A percentile compares a stretch with the other conserved stretches of the same genome.
Evolutionary conservation across 1,140 invertebrate species (phyloP).

Genomic region (Colletes gigas): DNA sequence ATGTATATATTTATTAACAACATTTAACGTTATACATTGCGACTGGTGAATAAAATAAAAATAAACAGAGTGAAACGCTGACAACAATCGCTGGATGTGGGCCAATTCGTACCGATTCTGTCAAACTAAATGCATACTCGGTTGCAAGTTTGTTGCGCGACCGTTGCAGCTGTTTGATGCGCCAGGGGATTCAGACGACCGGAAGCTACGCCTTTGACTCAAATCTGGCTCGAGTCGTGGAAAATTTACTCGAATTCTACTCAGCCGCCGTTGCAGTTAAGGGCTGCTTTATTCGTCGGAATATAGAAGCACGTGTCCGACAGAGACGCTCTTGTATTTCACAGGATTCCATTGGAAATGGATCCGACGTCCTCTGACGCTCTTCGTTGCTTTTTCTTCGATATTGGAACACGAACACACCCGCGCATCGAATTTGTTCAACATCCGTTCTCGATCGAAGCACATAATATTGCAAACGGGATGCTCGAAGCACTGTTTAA

Average conservation of each 20-base stretch:
- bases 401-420: not conserved
- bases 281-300: not conserved
- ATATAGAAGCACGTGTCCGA: not conserved
- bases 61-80: not conserved
- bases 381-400: not conserved
- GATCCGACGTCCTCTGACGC: not conserved
- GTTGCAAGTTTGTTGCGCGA: conserved; percentile 12
- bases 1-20: too few species aligned
- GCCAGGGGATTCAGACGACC: not conserved
- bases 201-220: conserved; percentile 44
- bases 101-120: conserved; percentile 27
- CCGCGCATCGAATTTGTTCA: not conserved
- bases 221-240: conserved; percentile 37
- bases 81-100: not conserved
- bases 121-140: conserved; percentile 32
- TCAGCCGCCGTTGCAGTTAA: not conserved
- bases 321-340: conserved; percentile 13
- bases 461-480: too few species aligned
- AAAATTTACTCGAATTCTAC: conserved; percentile 37
- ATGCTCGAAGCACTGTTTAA: too few species aligned
- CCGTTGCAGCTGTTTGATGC: conserved; percentile 5
- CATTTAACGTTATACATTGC: too few species aligned
- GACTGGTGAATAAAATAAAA: not conserved
- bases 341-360: conserved; percentile 3
- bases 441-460: not conserved